Conservation (phyloP, 2,797 vertebrate genomes). For the Arvicola amphibius region DNA sequence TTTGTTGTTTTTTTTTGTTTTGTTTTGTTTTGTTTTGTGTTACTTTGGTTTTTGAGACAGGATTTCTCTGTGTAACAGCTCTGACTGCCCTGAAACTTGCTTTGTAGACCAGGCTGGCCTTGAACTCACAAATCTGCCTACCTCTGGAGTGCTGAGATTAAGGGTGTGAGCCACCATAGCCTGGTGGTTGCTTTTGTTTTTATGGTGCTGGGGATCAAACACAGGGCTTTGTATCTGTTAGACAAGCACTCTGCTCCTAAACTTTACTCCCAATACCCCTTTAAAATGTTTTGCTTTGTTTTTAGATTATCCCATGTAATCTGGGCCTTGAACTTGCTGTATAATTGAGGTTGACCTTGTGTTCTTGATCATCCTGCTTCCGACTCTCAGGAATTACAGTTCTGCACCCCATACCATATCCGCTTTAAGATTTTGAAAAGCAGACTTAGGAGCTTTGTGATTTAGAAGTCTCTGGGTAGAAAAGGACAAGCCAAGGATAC, state of each 20-base stretch:
- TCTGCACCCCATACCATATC: not conserved
- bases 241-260: not conserved
- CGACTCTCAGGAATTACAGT: not conserved
- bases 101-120: not conserved
- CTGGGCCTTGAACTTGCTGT: not conserved
- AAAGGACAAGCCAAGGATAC: not conserved
- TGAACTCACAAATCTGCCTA: not conserved
- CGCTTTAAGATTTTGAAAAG: constrained; percentile 2
- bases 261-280: not conserved
- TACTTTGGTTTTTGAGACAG: not conserved
- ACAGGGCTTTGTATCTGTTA: not conserved
- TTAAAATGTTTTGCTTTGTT: not conserved
- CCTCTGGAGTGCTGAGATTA: not conserved
- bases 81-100: not conserved
- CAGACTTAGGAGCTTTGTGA: constrained; percentile 18
- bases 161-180: not conserved
- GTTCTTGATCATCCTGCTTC: not conserved
- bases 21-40: not conserved
- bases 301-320: not conserved
- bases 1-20: not conserved
- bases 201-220: not conserved
- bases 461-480: constrained; percentile 39
- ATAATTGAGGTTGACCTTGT: not conserved
- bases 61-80: not conserved
- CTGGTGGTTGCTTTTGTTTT: not conserved